A percentile compares a stretch with the other conserved stretches of the same genome.
phyloP scores from a whole-genome alignment of 2,888 invertebrate species.

The Agrochola macilenta region DNA sequence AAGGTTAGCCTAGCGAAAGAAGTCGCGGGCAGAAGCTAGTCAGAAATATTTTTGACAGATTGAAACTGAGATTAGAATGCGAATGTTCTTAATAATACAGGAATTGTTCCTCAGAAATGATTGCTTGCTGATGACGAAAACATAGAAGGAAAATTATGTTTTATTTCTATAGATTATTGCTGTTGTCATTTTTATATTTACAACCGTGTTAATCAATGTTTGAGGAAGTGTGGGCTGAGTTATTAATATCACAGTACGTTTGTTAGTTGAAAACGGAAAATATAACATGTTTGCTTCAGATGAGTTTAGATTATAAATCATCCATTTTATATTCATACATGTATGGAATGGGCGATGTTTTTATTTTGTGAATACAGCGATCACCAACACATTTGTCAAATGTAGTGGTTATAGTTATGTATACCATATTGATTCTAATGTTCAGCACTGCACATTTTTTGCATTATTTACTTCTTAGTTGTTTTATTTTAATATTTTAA shows the following conservation, averaged over 20 bases:
- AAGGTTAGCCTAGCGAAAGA: too few species aligned
- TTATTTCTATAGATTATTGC: background rate
- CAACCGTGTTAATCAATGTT: slow-evolving; percentile 10
- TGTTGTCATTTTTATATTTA: slow-evolving; percentile 14
- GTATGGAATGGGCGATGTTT: background rate
- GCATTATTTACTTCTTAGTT: background rate
- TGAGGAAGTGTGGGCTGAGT: slow-evolving; percentile 10
- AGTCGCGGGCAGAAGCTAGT: too few species aligned
- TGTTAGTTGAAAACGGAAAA: background rate
- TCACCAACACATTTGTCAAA: background rate
- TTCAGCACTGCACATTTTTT: background rate
- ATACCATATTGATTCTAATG: background rate
- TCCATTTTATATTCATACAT: background rate
- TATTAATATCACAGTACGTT: background rate
- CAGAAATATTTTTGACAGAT: too few species aligned
- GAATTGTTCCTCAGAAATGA: background rate
- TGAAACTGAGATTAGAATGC: too few species aligned
- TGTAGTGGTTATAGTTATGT: background rate
- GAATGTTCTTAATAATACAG: background rate
- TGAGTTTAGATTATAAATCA: slow-evolving; percentile 2
- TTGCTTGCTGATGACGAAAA: background rate
- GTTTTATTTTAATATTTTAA: background rate
- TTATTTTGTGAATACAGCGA: background rate
- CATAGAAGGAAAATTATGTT: background rate
- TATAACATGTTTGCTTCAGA: background rate